Conservation (phyloP, 2,888 invertebrate species). For the Eupeodes luniger region DNA sequence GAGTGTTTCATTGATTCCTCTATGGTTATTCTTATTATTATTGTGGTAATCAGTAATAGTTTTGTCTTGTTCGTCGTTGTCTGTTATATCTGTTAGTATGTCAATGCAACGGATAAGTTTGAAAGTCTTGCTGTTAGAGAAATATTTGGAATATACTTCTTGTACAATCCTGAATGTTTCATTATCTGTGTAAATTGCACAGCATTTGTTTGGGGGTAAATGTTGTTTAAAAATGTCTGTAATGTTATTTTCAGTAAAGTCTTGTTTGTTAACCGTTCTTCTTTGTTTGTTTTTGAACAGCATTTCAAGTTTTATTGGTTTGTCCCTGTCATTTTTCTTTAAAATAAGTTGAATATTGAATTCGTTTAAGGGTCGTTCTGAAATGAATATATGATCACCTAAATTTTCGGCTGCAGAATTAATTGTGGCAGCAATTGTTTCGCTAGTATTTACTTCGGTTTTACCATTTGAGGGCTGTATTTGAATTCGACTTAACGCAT, state of each 20-base stretch:
- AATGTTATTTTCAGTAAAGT: not conserved
- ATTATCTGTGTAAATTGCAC: slow-evolving; percentile 17
- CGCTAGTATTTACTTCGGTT: not conserved
- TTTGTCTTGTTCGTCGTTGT: slow-evolving; percentile 54
- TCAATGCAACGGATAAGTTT: slow-evolving; percentile 40
- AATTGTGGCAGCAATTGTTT: not conserved
- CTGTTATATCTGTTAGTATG: slow-evolving; percentile 23
- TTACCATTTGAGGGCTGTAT: no score
- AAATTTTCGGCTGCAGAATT: not conserved
- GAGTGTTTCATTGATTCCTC: slow-evolving; percentile 46
- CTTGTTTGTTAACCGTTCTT: not conserved
- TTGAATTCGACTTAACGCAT: no score
- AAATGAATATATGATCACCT: not conserved
- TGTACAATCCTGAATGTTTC: slow-evolving; percentile 6
- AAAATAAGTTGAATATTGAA: not conserved
- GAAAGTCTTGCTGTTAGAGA: slow-evolving; percentile 11
- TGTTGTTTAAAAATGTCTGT: not conserved
- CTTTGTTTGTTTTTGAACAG: slow-evolving; percentile 6
- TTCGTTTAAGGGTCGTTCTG: not conserved
- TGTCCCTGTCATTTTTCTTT: not conserved
- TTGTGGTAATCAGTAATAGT: slow-evolving; percentile 56
- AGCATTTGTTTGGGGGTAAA: not conserved
- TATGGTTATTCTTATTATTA: slow-evolving; percentile 46
- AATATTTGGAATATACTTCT: slow-evolving; percentile 1
- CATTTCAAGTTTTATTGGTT: not conserved